A percentile compares a stretch with the other conserved stretches of the same genome.
Conservation (phyloP, 2,797 vertebrate genomes). For the Psittacula echo region DNA sequence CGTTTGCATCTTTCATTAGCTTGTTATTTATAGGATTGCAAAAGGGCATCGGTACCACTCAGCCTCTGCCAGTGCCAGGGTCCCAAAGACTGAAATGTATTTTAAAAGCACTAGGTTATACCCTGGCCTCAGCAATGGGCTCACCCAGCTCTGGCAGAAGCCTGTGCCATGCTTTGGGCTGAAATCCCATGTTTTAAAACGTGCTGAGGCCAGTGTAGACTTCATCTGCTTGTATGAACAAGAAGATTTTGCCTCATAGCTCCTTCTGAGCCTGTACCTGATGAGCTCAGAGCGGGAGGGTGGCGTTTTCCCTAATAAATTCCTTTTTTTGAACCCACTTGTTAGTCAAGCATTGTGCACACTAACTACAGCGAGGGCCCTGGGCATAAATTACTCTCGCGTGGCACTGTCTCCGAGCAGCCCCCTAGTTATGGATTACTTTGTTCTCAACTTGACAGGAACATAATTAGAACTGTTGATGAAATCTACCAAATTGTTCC, state of each 20-base stretch:
- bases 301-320: slow-evolving; percentile 73
- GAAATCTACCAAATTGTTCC: slow-evolving; percentile 98
- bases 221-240: not conserved
- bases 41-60: not conserved
- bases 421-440: slow-evolving; percentile 95
- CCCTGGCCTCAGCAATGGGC: not conserved
- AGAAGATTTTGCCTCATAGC: slow-evolving; percentile 19
- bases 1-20: slow-evolving; percentile 61
- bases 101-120: not conserved
- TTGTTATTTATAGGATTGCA: slow-evolving; percentile 64
- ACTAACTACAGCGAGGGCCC: slow-evolving; percentile 80
- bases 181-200: not conserved
- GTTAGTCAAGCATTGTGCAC: slow-evolving; percentile 82
- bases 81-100: slow-evolving; percentile 6
- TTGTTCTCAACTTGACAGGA: slow-evolving; percentile 96
- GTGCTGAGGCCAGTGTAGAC: not conserved
- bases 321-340: slow-evolving; percentile 80
- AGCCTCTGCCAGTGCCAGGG: not conserved
- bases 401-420: slow-evolving; percentile 80
- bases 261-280: slow-evolving; percentile 49
- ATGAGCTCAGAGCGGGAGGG: slow-evolving; percentile 31
- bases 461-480: slow-evolving; percentile 99
- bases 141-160: not conserved
- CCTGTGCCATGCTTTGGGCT: not conserved
- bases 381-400: slow-evolving; percentile 86